phyloP scores from a whole-genome alignment of 2,797 vertebrate genomes.

The Schizothorax lantsangensis region DNA sequence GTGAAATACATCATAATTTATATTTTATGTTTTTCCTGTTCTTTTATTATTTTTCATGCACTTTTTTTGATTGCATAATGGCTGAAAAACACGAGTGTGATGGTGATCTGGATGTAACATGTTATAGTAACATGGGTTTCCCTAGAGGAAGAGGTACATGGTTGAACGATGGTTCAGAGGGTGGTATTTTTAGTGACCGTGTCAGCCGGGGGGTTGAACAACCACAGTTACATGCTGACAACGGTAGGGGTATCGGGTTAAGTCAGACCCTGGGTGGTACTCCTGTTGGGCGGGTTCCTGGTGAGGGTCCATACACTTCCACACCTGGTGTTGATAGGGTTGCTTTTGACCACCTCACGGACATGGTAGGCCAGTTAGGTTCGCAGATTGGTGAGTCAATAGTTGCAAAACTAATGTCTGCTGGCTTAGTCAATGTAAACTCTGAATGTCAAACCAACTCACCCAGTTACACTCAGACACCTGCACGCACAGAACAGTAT shows the following conservation, averaged over 20 bases:
- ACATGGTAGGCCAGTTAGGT: too few relatives aligned
- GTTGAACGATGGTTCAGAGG: not conserved
- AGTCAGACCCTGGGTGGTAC: not conserved
- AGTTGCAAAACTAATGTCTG: conserved; percentile 50
- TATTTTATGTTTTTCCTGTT: not conserved
- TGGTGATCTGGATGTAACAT: not conserved
- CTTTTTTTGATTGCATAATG: not conserved
- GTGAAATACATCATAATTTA: not conserved
- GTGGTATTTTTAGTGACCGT: not conserved
- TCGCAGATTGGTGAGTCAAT: conserved; percentile 41
- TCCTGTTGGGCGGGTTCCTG: not conserved
- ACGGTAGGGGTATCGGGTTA: not conserved
- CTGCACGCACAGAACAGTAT: not conserved
- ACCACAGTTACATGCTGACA: not conserved
- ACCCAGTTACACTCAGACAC: not conserved
- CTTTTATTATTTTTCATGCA: not conserved
- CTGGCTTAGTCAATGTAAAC: conserved; percentile 33
- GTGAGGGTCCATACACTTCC: too few relatives aligned
- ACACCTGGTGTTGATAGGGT: too few relatives aligned
- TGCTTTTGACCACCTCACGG: too few relatives aligned
- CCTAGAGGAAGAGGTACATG: conserved; percentile 3
- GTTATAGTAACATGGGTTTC: not conserved
- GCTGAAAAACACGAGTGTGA: not conserved
- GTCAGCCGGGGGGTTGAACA: not conserved
- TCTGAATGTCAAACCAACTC: not conserved